Base-by-base conservation (phyloP, 2,888 invertebrate genomes). In the Cataglyphis cursor region DNA sequence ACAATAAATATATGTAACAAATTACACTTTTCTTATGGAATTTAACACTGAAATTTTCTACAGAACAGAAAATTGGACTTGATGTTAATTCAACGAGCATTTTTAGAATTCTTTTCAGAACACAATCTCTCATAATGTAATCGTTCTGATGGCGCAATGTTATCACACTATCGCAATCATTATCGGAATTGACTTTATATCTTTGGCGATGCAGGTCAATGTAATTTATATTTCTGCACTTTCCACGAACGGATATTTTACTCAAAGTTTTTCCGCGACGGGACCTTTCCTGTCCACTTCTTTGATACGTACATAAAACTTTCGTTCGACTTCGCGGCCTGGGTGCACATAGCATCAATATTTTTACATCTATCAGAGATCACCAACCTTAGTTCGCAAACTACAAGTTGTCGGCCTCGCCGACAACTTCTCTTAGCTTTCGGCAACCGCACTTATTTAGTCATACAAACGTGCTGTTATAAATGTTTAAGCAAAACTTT, bases 161-260 rank as follows among this genome's bases (percentile, higher is more conserved):
- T 35, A 18, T 44, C 59, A 21, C 6, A 24, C 24, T 24, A 24
- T 24, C 24, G 24, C 24, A 24, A 24, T 24, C 24, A 24, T 24
- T 59, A 57, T 41, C 57, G 59, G 31, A 31, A 70, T 31, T 31
- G 59, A 80, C 78, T 48, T 59, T 78, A 81, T 88, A 89, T 90
- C 88, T 87, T 89, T 80, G 74, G 57, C 82, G 72, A 73, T 81
- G 82, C 88, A 84, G 83, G 76, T 86, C 87, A 81, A 91, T 86
- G 87, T 88, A 92, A 90, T 91, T 90, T 90, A 90, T 85, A 87
- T 90, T 82, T 85, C 85, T 89, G 88, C 86, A 90, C 90, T 90
- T 88, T 85, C 75, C 85, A 86, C 75, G 85, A 88, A 88, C 86
- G 85, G 91, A 91, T 91, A 90, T 90, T 90, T 90, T 89, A 90